Conservation (phyloP, 2,113 vertebrate genomes). For the Elephantulus edwardii region DNA sequence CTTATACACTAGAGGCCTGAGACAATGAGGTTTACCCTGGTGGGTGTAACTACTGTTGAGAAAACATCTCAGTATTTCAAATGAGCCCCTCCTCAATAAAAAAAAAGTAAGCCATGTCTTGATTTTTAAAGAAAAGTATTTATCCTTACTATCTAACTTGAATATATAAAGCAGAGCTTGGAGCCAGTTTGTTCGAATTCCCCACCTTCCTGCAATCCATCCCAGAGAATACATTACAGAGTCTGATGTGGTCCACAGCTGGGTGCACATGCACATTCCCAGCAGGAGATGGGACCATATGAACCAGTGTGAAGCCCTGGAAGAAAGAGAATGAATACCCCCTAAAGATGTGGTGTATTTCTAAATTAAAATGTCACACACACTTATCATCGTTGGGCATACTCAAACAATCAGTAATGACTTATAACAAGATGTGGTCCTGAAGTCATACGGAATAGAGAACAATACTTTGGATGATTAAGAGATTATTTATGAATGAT, state of each 20-base stretch:
- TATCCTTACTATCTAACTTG: not conserved
- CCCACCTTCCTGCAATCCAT: not conserved
- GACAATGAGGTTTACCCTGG: not conserved
- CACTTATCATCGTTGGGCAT: not conserved
- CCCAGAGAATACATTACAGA: not conserved
- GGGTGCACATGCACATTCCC: not conserved
- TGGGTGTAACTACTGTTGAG: not conserved
- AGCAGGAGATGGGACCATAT: not conserved
- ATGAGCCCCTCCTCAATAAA: not conserved
- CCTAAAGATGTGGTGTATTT: not conserved
- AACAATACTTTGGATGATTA: not conserved
- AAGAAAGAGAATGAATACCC: conserved; percentile 9
- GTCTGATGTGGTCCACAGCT: not conserved
- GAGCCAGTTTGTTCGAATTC: not conserved
- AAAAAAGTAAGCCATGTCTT: not conserved
- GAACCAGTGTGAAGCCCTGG: not conserved
- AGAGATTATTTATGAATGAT: not conserved
- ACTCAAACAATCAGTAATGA: too few relatives aligned
- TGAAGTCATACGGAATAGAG: not conserved
- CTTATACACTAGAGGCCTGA: not conserved
- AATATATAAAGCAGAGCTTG: not conserved
- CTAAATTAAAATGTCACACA: not conserved
- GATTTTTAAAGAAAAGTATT: not conserved
- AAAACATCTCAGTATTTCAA: conserved; percentile 10
- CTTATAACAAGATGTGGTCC: not conserved